These are phyloP conservation scores for Thumatha senex DNA, from an alignment of 2,888 invertebrate genomes.

Conservation along the genomic window DNA sequence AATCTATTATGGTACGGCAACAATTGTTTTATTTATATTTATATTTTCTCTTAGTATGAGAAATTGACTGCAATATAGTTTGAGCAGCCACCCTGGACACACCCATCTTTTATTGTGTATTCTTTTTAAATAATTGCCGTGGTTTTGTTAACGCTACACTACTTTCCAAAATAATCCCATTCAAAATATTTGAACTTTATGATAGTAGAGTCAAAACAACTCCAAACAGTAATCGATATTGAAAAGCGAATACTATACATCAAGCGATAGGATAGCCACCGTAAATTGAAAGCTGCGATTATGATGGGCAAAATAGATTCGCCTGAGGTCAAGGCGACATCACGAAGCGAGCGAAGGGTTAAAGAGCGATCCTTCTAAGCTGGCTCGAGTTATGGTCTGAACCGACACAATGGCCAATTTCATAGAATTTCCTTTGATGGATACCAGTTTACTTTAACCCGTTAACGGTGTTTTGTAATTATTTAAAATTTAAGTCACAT, in stretches of 20 bases:
- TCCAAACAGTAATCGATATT: constrained; percentile 44
- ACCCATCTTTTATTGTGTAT: too few species aligned
- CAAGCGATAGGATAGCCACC: constrained; percentile 66
- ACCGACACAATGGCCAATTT: constrained; percentile 78
- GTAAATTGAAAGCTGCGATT: constrained; percentile 80
- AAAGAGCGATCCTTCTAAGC: constrained; percentile 73
- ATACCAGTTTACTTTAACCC: constrained; percentile 58
- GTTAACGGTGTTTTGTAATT: constrained; percentile 57
- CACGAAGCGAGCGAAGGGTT: constrained; percentile 72
- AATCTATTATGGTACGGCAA: not conserved
- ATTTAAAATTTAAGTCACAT: constrained; percentile 41
- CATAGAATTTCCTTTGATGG: constrained; percentile 70
- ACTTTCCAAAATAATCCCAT: too few species aligned
- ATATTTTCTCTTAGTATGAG: constrained; percentile 20
- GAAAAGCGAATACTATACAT: constrained; percentile 55
- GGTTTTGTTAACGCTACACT: too few species aligned
- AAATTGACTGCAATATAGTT: too few species aligned
- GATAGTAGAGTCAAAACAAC: constrained; percentile 23
- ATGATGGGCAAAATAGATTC: constrained; percentile 79
- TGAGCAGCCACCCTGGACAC: too few species aligned
- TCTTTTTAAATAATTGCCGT: too few species aligned
- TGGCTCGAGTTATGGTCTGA: constrained; percentile 70
- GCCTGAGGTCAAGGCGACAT: constrained; percentile 74
- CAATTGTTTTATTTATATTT: constrained; percentile 11
- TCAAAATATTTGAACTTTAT: too few species aligned